Base-by-base conservation (phyloP, 2,113 vertebrate species). In the Aix galericulata region DNA sequence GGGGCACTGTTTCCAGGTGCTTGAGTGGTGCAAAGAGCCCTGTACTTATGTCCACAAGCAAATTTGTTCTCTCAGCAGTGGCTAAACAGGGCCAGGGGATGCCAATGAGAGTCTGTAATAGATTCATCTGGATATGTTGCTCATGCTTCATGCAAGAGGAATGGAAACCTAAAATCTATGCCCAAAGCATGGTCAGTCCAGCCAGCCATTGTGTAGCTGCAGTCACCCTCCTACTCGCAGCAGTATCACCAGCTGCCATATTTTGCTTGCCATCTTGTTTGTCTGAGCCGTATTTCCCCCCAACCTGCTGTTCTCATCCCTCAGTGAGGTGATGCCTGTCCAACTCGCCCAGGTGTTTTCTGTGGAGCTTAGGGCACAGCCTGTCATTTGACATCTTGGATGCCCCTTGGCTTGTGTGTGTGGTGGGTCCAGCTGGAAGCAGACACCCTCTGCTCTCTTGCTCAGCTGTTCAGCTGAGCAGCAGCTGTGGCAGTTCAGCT, bases 381-480 rank as follows among this genome's bases (percentile, higher is more conserved):
- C 58, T 89, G 67, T 38, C 62, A 5, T 34, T 84, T 73, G 71
- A 50, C 64, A 74, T 58, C 3, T 3, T 77, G 44, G 18, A 15
- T 76, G 58, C 26, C 56, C 25, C 50, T 69, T 73, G 84, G 23
- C 26, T 3, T 38, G 17, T 93, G 73, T 4, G 17, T 53, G n/a
- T 25, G 29, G 40, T 87, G 90, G 67, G 55, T 89, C 82, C 87
- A 87, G 62, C 80, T 91, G 89, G 66, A 79, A 34, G 29, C 32
- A 69, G 63, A 20, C 3, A 5, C 17, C 8, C 25, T 60, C 29
- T 76, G 42, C 48, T 87, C 38, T 74, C 48, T 38, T 59, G 42
- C 48, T 94, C 58, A 75, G 84, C 89, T 92, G 72, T 86, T 93
- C 31, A 64, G 11, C 82, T 75, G 73, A 75, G 53, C 62, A 84